Percentiles rank a stretch among this genome's conserved stretches.
Conservation (phyloP, 2,113 vertebrate species). For the Brienomyrus longianalis region DNA sequence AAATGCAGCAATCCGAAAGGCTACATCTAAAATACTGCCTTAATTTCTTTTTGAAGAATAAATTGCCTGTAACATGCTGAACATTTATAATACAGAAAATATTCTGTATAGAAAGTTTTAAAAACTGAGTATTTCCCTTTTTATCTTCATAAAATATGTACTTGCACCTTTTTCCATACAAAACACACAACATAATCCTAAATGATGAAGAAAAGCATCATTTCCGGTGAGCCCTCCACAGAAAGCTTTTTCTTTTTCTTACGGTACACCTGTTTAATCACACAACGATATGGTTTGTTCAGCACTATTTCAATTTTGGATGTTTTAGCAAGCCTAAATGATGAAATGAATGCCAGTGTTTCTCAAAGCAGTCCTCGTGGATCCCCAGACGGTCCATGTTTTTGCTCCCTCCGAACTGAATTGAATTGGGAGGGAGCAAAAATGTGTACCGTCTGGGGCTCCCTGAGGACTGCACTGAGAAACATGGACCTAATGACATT, state of each 20-base stretch:
- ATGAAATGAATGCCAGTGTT: not conserved
- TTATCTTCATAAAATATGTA: not conserved
- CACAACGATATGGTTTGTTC: not conserved
- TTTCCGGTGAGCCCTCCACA: not conserved
- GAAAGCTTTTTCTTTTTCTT: not conserved
- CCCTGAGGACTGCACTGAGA: not conserved
- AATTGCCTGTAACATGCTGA: not conserved
- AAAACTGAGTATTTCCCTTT: not conserved
- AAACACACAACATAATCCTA: not conserved
- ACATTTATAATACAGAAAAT: not conserved
- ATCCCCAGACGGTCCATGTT: not conserved
- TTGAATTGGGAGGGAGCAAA: too few species aligned
- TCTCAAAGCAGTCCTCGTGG: not conserved
- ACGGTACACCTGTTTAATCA: not conserved
- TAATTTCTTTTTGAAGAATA: not conserved
- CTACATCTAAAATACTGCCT: not conserved
- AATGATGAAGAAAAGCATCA: not conserved
- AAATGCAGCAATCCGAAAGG: not conserved
- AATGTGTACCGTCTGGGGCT: not conserved
- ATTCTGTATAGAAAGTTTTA: not conserved
- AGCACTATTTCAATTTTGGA: not conserved
- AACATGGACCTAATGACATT: not conserved
- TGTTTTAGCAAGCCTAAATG: not conserved
- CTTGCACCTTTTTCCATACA: not conserved
- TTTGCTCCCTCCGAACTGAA: not conserved